A percentile compares a stretch with the other conserved stretches of the same genome.
Evolutionary conservation across 2,888 invertebrate genomes (phyloP).

Genomic region (Plagiodera versicolora): DNA sequence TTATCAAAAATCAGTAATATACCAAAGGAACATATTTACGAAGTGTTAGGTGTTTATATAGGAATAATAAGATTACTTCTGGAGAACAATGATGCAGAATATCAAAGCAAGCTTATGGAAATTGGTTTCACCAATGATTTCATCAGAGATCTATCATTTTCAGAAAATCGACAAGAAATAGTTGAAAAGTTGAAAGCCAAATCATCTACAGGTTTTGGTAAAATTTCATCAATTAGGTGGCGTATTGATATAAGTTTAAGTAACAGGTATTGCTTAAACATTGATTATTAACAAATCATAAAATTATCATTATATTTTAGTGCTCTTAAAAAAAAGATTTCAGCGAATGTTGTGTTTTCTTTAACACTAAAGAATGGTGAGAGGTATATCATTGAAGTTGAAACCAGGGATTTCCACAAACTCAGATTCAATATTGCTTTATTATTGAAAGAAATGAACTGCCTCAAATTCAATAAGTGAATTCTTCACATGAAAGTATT

Average conservation of each 20-base stretch:
- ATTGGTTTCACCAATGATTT: constrained; percentile 44
- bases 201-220: constrained; percentile 30
- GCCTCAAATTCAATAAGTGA: constrained; percentile 26
- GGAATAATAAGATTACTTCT: constrained; percentile 38
- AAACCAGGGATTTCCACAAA: constrained; percentile 46
- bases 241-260: constrained; percentile 50
- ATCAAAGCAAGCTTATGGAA: constrained; percentile 37
- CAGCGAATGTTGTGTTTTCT: constrained; percentile 43
- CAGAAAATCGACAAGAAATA: constrained; percentile 38
- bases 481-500: neutral
- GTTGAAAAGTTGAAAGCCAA: constrained; percentile 34
- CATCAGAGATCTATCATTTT: constrained; percentile 42
- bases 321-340: constrained; percentile 40
- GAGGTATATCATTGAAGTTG: constrained; percentile 43
- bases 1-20: constrained; percentile 37
- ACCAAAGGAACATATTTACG: constrained; percentile 34
- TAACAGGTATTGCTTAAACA: constrained; percentile 38
- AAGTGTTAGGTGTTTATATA: constrained; percentile 41
- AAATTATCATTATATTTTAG: constrained; percentile 37
- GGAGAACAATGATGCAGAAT: constrained; percentile 41
- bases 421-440: constrained; percentile 48
- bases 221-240: constrained; percentile 41
- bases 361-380: constrained; percentile 42
- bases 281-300: neutral
- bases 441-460: constrained; percentile 45